These are phyloP conservation scores for Drosophila lacteicornis DNA, from an alignment of 1,140 invertebrate genomes.

Conservation along the genomic window DNA sequence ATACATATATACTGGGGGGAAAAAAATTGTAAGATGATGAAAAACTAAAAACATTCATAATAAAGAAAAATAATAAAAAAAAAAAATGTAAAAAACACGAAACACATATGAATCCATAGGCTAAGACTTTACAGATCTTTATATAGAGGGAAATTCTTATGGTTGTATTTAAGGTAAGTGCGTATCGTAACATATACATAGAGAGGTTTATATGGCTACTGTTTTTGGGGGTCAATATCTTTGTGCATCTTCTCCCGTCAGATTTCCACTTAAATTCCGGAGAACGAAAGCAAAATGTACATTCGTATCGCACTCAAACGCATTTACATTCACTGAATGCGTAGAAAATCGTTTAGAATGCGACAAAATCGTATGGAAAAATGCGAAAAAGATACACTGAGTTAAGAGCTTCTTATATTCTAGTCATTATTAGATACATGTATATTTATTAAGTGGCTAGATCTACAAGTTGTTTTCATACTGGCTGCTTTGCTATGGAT, in stretches of 20 bases:
- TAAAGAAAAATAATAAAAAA: constrained; percentile 62
- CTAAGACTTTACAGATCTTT: background rate
- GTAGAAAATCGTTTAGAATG: constrained; percentile 18
- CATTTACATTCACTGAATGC: constrained; percentile 40
- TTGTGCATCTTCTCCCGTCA: background rate
- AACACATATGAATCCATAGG: background rate
- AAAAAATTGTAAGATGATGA: constrained; percentile 60
- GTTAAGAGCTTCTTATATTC: background rate
- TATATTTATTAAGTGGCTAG: background rate
- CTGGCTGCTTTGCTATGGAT: constrained; percentile 3
- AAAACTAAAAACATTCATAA: constrained; percentile 55
- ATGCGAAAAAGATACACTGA: background rate
- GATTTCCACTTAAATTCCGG: background rate
- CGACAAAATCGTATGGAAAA: background rate
- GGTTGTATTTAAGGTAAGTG: background rate
- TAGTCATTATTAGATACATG: background rate
- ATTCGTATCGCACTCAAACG: background rate
- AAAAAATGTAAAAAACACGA: constrained; percentile 36
- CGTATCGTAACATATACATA: background rate
- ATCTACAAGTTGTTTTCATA: constrained; percentile 8
- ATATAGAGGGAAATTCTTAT: background rate
- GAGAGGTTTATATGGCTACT: constrained; percentile 16
- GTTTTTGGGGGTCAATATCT: background rate
- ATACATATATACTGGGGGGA: constrained; percentile 40
- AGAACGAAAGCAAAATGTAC: background rate